These are phyloP conservation scores for Sialia sialis DNA, from an alignment of 2,113 vertebrate genomes.

Conservation along the genomic window DNA sequence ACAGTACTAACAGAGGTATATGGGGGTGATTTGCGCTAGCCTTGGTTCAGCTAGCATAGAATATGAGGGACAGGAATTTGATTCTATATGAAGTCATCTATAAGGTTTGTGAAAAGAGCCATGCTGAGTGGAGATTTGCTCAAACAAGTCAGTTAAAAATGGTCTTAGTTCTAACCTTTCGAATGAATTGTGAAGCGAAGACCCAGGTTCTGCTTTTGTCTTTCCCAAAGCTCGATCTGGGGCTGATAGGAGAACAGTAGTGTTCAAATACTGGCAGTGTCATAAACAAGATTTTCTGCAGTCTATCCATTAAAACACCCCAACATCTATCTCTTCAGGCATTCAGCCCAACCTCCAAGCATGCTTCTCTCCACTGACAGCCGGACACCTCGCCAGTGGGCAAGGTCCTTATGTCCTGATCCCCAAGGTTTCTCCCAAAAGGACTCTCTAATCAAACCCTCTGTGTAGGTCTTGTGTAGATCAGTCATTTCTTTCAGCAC, in stretches of 20 bases:
- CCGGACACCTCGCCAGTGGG: background rate
- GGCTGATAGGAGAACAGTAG: background rate
- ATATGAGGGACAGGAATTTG: background rate
- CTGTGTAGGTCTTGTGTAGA: background rate
- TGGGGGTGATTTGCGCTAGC: background rate
- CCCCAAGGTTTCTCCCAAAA: background rate
- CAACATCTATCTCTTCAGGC: background rate
- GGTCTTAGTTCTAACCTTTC: background rate
- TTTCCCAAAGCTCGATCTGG: background rate
- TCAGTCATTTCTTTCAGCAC: background rate
- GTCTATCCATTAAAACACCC: background rate
- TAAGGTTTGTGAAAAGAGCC: rapidly evolving
- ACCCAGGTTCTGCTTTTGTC: background rate
- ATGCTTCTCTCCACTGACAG: background rate
- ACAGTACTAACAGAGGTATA: background rate
- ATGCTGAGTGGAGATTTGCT: background rate
- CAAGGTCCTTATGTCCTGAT: background rate
- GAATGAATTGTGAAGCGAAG: background rate
- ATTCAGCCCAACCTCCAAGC: background rate
- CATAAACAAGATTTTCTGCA: background rate
- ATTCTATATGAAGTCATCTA: background rate
- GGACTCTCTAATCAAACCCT: background rate
- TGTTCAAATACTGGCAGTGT: rapidly evolving
- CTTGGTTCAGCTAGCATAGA: background rate
- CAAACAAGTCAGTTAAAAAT: background rate